Conservation (phyloP, 2,888 invertebrate genomes). For the Torymus texanus region DNA sequence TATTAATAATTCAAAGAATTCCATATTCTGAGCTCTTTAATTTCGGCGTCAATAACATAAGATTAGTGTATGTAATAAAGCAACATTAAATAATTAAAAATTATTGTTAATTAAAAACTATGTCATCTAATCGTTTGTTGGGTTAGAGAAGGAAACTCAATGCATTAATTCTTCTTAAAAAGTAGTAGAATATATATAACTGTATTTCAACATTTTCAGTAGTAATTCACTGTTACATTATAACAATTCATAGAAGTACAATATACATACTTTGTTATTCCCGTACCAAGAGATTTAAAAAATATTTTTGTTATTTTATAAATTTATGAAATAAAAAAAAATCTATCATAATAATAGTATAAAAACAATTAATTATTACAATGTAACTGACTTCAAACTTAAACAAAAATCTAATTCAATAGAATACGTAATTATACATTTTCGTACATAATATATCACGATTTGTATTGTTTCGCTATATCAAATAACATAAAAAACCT, state of each 20-base stretch:
- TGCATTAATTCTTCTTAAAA: too few species aligned
- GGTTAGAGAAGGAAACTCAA: too few species aligned
- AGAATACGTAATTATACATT: constrained; percentile 19
- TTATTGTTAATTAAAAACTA: too few species aligned
- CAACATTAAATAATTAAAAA: too few species aligned
- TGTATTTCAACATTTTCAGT: constrained; percentile 21
- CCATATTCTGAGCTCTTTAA: too few species aligned
- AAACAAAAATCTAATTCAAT: constrained; percentile 31
- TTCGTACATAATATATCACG: constrained; percentile 31
- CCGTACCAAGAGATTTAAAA: constrained; percentile 21
- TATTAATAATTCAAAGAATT: too few species aligned
- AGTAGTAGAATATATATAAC: constrained; percentile 5
- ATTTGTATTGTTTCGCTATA: constrained; percentile 32
- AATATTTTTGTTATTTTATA: constrained; percentile 12
- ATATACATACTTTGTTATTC: constrained; percentile 25
- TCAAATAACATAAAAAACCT: constrained; percentile 35
- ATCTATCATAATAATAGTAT: constrained; percentile 8
- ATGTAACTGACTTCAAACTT: constrained; percentile 31
- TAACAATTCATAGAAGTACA: constrained; percentile 29
- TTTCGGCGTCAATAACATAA: too few species aligned
- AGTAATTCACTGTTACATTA: constrained; percentile 17
- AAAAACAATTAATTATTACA: constrained; percentile 22
- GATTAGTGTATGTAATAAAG: too few species aligned
- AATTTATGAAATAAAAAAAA: constrained; percentile 9
- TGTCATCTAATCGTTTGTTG: too few species aligned